A percentile compares a stretch with the other conserved stretches of the same genome.
Conservation (phyloP, 1,140 invertebrate genomes). For the Lepidurus apus region DNA sequence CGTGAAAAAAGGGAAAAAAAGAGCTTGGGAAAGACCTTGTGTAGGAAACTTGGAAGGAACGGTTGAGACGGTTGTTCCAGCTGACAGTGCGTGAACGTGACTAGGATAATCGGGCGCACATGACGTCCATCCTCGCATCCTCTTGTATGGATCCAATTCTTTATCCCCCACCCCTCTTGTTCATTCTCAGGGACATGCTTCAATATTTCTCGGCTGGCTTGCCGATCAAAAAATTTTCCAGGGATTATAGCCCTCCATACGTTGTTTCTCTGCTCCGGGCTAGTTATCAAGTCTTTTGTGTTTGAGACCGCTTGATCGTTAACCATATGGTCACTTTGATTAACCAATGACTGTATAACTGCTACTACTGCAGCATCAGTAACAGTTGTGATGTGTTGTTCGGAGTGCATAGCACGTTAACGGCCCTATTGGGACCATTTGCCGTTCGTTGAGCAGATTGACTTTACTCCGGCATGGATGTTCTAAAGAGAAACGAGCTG, state of each 20-base stretch:
- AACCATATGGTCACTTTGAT: constrained; percentile 19
- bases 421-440: constrained; percentile 16
- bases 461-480: not conserved
- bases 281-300: constrained; percentile 22
- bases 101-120: constrained; percentile 17
- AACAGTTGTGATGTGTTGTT: constrained; percentile 22
- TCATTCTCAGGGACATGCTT: not conserved
- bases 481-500: too few relatives aligned
- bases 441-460: constrained; percentile 18
- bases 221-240: not conserved
- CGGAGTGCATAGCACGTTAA: not conserved
- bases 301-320: not conserved
- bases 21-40: not conserved
- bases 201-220: constrained; percentile 10
- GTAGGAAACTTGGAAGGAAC: constrained; percentile 9
- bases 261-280: not conserved
- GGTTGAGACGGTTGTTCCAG: constrained; percentile 12
- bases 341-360: not conserved
- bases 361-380: not conserved
- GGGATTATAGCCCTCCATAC: not conserved
- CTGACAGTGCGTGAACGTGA: constrained; percentile 20
- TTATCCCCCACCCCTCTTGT: not conserved
- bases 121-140: constrained; percentile 9
- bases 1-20: not conserved
- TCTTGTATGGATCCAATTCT: constrained; percentile 8